Percentiles rank a stretch among this genome's conserved stretches.
phyloP scores from a whole-genome alignment of 2,113 vertebrate species.

The Microtus montanus region DNA sequence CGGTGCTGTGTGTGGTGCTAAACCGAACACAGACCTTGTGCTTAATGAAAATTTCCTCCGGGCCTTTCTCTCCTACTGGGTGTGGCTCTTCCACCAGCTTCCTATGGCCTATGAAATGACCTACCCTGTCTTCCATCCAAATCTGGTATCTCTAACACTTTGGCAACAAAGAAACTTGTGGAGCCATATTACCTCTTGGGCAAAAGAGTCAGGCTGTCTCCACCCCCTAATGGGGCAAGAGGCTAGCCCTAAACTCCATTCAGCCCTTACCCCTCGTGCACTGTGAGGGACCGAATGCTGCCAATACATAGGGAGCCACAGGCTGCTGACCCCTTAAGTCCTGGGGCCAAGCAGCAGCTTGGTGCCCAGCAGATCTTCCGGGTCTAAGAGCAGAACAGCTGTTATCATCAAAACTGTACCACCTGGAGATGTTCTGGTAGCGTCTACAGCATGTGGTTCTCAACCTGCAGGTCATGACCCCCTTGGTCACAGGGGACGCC shows the following conservation, averaged over 20 bases:
- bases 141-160: conserved; percentile 56
- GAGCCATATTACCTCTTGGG: conserved; percentile 58
- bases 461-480: not conserved
- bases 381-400: not conserved
- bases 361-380: not conserved
- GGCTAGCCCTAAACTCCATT: conserved; percentile 49
- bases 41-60: conserved; percentile 80
- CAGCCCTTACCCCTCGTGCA: conserved; percentile 62
- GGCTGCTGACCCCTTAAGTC: not conserved
- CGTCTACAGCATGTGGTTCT: not conserved
- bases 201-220: conserved; percentile 23
- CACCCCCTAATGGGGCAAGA: not conserved
- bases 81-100: conserved; percentile 77
- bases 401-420: not conserved
- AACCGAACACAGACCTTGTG: not conserved
- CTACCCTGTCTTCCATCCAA: conserved; percentile 71
- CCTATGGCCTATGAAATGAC: conserved; percentile 66
- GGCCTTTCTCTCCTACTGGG: not conserved
- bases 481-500: not conserved
- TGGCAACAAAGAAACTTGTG: conserved; percentile 78
- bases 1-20: not conserved
- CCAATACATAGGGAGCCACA: not conserved
- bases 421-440: not conserved
- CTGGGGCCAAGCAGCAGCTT: rapidly evolving
- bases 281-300: not conserved